Percentiles rank a stretch among this genome's conserved stretches.
These are phyloP conservation scores for Ceratothoa steindachneri DNA, from an alignment of 2,888 invertebrate genomes.

Conservation along the genomic window DNA sequence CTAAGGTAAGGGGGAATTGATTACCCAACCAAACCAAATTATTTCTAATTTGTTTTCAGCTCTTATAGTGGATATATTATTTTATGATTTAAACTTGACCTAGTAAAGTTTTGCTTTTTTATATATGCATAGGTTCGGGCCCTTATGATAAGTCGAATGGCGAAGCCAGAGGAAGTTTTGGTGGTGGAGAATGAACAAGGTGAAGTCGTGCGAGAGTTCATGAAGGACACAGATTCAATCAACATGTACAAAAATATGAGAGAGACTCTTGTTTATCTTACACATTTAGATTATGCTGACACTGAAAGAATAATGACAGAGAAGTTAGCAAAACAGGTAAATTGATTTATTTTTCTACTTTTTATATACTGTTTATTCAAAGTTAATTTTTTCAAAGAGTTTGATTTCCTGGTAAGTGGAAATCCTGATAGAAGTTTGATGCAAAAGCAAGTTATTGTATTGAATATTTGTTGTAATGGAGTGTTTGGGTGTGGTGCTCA, in stretches of 20 bases:
- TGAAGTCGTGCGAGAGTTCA: slow-evolving; percentile 97
- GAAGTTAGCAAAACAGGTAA: slow-evolving; percentile 85
- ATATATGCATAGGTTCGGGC: slow-evolving; percentile 64
- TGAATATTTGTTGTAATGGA: no score
- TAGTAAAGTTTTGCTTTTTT: neutral
- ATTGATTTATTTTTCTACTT: no score
- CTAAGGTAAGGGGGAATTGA: slow-evolving; percentile 64
- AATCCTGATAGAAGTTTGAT: no score
- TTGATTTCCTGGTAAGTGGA: neutral
- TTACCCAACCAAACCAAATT: neutral
- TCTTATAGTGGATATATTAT: neutral
- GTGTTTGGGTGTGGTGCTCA: no score
- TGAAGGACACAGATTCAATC: slow-evolving; percentile 99
- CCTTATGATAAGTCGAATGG: slow-evolving; percentile 99
- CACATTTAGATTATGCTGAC: slow-evolving; percentile 95
- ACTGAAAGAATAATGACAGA: slow-evolving; percentile 99
- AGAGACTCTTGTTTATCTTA: slow-evolving; percentile 93
- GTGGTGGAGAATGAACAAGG: slow-evolving; percentile 99
- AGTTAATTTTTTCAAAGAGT: no score
- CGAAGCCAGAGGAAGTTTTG: slow-evolving; percentile 97
- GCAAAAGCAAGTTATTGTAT: no score
- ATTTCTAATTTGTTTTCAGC: neutral
- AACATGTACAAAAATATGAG: slow-evolving; percentile 99
- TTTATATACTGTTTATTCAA: no score
- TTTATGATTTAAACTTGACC: neutral